Evolutionary conservation across 2,113 vertebrate species (phyloP).

Genomic region (Dinomys branickii): DNA sequence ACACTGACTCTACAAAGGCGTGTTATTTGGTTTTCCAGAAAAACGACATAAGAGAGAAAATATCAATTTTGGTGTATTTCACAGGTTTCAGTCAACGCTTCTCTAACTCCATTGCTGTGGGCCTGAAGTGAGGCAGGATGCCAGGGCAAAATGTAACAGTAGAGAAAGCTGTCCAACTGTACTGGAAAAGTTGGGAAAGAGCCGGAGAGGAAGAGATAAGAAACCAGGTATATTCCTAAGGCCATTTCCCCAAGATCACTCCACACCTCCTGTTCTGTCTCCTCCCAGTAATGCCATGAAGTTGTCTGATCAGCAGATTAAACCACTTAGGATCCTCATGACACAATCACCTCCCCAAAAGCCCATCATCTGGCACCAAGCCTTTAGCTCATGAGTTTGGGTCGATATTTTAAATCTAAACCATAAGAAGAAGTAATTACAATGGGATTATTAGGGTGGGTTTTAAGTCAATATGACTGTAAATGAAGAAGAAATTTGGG

Average conservation of each 20-base stretch:
- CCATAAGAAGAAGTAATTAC: background rate
- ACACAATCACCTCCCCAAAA: background rate
- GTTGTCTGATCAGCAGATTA: background rate
- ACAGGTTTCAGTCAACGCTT: background rate
- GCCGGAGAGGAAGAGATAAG: background rate
- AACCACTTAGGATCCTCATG: background rate
- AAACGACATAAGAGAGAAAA: background rate
- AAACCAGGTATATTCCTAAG: background rate
- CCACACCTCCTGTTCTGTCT: background rate
- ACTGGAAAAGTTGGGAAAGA: background rate
- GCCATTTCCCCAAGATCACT: background rate
- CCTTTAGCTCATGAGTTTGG: background rate
- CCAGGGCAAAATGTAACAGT: background rate
- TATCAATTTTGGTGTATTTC: background rate
- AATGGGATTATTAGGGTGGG: background rate
- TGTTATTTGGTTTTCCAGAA: background rate
- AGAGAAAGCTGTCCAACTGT: background rate
- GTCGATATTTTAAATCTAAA: background rate
- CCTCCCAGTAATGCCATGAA: background rate
- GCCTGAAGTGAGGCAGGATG: background rate
- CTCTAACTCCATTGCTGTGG: background rate
- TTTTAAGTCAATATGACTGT: background rate
- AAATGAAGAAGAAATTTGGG: background rate
- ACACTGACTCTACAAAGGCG: background rate
- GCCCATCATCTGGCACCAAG: background rate